Percentiles rank a stretch among this genome's conserved stretches.
Evolutionary conservation across 2,888 invertebrate genomes (phyloP).

Genomic region (Agrochola lychnidis): DNA sequence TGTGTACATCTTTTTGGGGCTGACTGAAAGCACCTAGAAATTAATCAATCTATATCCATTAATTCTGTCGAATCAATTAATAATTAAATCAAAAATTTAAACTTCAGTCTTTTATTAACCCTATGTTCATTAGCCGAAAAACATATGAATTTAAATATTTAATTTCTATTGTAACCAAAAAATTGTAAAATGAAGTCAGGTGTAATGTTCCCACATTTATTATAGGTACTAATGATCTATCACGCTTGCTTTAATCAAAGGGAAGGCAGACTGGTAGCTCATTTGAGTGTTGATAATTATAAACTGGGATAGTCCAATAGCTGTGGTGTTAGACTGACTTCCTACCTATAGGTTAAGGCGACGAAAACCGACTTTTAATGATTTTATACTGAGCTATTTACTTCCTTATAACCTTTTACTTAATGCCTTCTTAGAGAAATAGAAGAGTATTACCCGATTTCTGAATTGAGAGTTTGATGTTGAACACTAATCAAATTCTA

Average conservation of each 20-base stretch:
- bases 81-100: slow-evolving; percentile 13
- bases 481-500: too few relatives aligned
- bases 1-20: background rate
- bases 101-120: slow-evolving; percentile 11
- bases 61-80: slow-evolving; percentile 11
- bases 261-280: background rate
- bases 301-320: background rate
- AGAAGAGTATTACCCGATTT: too few relatives aligned
- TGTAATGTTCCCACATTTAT: slow-evolving; percentile 47
- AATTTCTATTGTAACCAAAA: slow-evolving; percentile 52
- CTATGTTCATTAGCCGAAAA: background rate
- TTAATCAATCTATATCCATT: background rate
- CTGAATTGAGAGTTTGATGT: too few relatives aligned
- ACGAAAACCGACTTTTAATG: too few relatives aligned
- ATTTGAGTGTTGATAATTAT: slow-evolving; percentile 10
- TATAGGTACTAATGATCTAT: slow-evolving; percentile 2
- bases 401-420: too few relatives aligned
- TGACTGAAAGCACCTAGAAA: too few relatives aligned
- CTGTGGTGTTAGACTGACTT: too few relatives aligned
- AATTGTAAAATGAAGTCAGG: slow-evolving; percentile 50
- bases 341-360: too few relatives aligned
- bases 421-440: too few relatives aligned
- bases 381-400: too few relatives aligned
- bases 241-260: slow-evolving; percentile 5
- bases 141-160: slow-evolving; percentile 50